Conservation (phyloP, 1,140 invertebrate species). For the Bombus waltoni region DNA sequence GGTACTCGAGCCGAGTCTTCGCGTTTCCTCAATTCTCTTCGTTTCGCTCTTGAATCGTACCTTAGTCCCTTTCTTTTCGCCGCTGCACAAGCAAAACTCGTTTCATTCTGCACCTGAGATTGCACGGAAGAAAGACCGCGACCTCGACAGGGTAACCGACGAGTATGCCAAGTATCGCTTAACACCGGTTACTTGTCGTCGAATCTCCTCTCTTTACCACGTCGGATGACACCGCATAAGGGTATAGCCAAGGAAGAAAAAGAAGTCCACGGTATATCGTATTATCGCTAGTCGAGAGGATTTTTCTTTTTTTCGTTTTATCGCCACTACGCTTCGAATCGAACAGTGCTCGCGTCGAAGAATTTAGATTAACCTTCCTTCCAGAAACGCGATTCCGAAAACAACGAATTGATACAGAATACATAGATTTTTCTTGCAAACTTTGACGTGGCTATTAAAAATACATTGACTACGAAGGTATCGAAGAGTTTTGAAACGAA, state of each 20-base stretch:
- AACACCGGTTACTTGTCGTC: conserved; percentile 55
- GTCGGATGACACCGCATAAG: conserved; percentile 48
- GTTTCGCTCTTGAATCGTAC: not conserved
- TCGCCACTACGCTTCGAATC: not conserved
- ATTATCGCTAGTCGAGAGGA: not conserved
- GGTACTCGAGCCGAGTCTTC: not conserved
- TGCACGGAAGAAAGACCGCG: conserved; percentile 44
- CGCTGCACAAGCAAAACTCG: conserved; percentile 46
- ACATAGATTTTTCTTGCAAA: no score
- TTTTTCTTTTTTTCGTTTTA: conserved; percentile 10
- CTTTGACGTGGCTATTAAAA: no score
- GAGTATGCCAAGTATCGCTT: conserved; percentile 62
- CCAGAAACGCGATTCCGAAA: not conserved
- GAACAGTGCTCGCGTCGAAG: no score
- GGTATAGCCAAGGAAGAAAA: conserved; percentile 42
- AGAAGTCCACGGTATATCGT: conserved; percentile 15
- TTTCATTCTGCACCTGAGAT: conserved; percentile 57
- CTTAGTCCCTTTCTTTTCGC: conserved; percentile 7
- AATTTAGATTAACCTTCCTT: not conserved
- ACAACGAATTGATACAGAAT: not conserved
- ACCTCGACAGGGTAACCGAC: conserved; percentile 56
- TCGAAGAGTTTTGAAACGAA: not conserved
- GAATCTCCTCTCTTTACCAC: conserved; percentile 10
- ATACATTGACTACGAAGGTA: not conserved
- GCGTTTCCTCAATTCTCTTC: no score